A percentile compares a stretch with the other conserved stretches of the same genome.
These are phyloP conservation scores for Achatina immaculata DNA, from an alignment of 1,140 invertebrate genomes.

Conservation along the genomic window DNA sequence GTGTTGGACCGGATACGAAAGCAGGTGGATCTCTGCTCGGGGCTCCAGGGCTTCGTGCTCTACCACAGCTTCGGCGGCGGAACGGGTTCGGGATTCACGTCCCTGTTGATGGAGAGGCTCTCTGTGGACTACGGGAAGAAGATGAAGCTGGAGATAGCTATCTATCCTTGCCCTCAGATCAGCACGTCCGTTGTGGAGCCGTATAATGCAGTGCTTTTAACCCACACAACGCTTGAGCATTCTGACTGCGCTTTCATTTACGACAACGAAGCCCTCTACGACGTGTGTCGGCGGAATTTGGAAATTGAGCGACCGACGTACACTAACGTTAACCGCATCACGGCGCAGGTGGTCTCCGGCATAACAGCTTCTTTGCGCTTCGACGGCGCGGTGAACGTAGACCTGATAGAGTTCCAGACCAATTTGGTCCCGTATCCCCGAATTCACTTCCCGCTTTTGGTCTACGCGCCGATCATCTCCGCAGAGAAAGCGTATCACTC, in stretches of 20 bases:
- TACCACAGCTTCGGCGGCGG: slow-evolving; percentile 71
- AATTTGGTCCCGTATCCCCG: slow-evolving; percentile 44
- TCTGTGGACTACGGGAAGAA: slow-evolving; percentile 72
- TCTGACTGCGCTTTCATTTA: slow-evolving; percentile 66
- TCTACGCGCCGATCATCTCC: slow-evolving; percentile 59
- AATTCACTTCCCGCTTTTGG: slow-evolving; percentile 63
- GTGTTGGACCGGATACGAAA: slow-evolving; percentile 44
- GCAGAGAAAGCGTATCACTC: slow-evolving; percentile 39
- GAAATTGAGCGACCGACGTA: slow-evolving; percentile 84
- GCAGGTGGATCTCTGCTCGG: slow-evolving; percentile 50
- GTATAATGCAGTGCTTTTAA: slow-evolving; percentile 53
- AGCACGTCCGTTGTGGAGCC: slow-evolving; percentile 38
- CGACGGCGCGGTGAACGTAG: slow-evolving; percentile 39
- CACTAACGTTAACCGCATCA: slow-evolving; percentile 83
- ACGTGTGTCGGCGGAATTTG: slow-evolving; percentile 75
- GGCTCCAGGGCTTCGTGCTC: slow-evolving; percentile 52
- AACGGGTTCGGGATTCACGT: slow-evolving; percentile 89
- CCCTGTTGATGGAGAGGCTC: slow-evolving; percentile 88
- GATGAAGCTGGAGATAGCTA: slow-evolving; percentile 75
- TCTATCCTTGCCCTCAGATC: slow-evolving; percentile 70
- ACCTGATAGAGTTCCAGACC: slow-evolving; percentile 41
- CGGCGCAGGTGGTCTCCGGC: slow-evolving; percentile 79
- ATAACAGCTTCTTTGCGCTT: slow-evolving; percentile 74
- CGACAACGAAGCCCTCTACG: slow-evolving; percentile 66
- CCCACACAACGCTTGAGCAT: slow-evolving; percentile 51